Evolutionary conservation across 2,797 vertebrate genomes (phyloP), one percentile per base, ranked within the genome.

Genomic region (Pogonophryne albipinna): DNA sequence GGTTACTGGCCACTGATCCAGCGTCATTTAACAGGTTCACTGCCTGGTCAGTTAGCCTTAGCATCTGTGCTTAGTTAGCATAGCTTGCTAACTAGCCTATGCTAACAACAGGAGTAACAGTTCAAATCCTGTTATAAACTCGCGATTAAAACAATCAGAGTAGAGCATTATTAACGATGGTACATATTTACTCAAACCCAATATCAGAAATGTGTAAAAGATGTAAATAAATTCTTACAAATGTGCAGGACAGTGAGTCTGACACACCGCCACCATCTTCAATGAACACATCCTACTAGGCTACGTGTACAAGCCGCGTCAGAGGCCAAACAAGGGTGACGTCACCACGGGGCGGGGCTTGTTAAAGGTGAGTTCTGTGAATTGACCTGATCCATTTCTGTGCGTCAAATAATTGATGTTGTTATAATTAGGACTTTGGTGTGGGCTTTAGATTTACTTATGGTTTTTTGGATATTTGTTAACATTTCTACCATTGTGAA

Each of bases 281-380:
- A 92, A 71, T 78, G 84, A 91, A 87, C 94, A 95, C 94, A 95
- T 96, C 95, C 95, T 94, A 89, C 93, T 94, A 91, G 95, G 94
- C 95, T 93, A 97, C 96, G 96, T 97, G 96, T 97, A 96, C 95
- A 92, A 84, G 90, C 79, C 20, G 93, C 95, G 94, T 95, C 91
- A 94, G 83, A 46, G 74, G 52, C 87, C 90, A 93, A 94, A 94
- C 95, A 87, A 90, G 80, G 15, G 15, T 47, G 57, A 70, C 81
- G 80, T 86, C 84, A 80, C 41, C 14, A 9, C 13, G 0, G 74
- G 85, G 90, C 59, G 74, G 82, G 34, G 66, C 67, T 68, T 85
- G 42, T 46, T 60, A 57, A 79, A 82, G 71, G 71, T 66, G 38
- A 10, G 8, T 57, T 71, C 49, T 14, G 31, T 38, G 15, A 44